These are phyloP conservation scores for Meiosimyza platycephala DNA, from an alignment of 2,888 invertebrate genomes.

Conservation along the genomic window DNA sequence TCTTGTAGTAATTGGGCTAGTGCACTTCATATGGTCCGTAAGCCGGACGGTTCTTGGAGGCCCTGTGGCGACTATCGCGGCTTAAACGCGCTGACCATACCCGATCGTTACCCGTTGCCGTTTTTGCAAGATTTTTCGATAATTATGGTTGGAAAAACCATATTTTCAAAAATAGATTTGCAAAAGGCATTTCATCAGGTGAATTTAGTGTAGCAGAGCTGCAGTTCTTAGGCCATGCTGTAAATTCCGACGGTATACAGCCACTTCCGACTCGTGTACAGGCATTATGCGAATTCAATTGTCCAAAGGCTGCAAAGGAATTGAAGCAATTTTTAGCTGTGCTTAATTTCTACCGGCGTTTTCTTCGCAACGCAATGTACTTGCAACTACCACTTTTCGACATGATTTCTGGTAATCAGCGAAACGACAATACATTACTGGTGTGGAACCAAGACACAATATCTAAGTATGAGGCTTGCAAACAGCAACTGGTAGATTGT, in stretches of 20 bases:
- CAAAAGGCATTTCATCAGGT: too few species aligned
- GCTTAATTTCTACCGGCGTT: too few species aligned
- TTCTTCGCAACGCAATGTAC: too few species aligned
- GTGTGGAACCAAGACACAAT: not conserved
- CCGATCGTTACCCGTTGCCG: constrained; percentile 37
- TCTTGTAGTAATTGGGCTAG: constrained; percentile 17
- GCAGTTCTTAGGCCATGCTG: constrained; percentile 10
- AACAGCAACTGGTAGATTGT: constrained; percentile 1
- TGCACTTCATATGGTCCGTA: too few species aligned
- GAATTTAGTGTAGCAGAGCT: constrained; percentile 45
- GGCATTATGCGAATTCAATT: not conserved
- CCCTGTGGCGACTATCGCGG: constrained; percentile 15
- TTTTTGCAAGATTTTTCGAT: constrained; percentile 16
- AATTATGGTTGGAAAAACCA: too few species aligned
- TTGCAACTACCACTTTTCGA: not conserved
- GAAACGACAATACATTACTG: constrained; percentile 1
- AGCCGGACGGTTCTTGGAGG: not conserved
- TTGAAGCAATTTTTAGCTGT: too few species aligned
- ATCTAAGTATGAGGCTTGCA: not conserved
- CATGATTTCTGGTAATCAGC: constrained; percentile 1
- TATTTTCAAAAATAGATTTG: too few species aligned
- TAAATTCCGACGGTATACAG: constrained; percentile 3
- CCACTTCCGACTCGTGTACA: constrained; percentile 5
- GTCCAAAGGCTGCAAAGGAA: not conserved
- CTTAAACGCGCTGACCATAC: constrained; percentile 32